Conservation (phyloP, 2,888 invertebrate species). For the Oligia strigilis region DNA sequence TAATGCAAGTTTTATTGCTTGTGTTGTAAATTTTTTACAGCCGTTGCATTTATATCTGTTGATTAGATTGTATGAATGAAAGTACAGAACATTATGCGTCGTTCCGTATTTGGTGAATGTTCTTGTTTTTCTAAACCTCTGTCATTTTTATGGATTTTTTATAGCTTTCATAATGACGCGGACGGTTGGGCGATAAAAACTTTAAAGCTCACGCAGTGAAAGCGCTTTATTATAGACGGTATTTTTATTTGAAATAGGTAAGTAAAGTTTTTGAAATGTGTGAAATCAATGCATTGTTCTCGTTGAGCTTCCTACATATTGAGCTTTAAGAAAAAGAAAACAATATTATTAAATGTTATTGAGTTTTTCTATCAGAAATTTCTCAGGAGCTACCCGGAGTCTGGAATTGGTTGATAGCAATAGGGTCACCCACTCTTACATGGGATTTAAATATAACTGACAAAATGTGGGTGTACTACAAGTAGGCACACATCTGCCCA, state of each 20-base stretch:
- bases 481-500: not conserved
- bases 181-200: constrained; percentile 19
- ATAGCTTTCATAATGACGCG: constrained; percentile 32
- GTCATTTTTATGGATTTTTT: constrained; percentile 43
- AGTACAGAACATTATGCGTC: constrained; percentile 30
- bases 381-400: not conserved
- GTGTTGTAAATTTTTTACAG: not conserved
- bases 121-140: constrained; percentile 38
- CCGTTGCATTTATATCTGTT: constrained; percentile 1
- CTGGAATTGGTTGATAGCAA: not conserved
- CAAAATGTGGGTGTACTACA: not conserved
- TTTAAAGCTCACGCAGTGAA: constrained; percentile 24
- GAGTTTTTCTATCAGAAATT: not conserved
- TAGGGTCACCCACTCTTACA: not conserved
- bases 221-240: constrained; percentile 23
- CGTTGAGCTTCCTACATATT: not conserved
- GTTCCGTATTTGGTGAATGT: constrained; percentile 42
- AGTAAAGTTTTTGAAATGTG: not conserved
- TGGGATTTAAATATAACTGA: not conserved
- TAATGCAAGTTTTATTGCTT: not conserved
- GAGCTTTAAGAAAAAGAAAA: not conserved
- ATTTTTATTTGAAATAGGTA: constrained; percentile 13
- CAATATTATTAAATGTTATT: not conserved
- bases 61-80: constrained; percentile 6
- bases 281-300: not conserved